These are phyloP conservation scores for Platycheirus rosarum DNA, from an alignment of 2,888 invertebrate genomes.

Conservation along the genomic window DNA sequence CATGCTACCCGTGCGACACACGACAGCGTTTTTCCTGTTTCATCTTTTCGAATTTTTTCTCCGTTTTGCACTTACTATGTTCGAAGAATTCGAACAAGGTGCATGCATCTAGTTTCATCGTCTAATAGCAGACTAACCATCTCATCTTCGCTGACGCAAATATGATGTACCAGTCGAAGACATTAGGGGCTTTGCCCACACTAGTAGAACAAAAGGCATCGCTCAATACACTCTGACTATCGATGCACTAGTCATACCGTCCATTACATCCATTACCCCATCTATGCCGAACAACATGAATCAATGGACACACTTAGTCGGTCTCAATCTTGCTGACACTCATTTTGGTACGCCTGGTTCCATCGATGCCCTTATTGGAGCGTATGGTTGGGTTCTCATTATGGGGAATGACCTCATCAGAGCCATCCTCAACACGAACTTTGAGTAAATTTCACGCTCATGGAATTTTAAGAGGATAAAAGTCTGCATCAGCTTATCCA, in stretches of 20 bases:
- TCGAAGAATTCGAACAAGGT: too few species aligned
- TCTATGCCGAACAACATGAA: constrained; percentile 1
- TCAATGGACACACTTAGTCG: constrained; percentile 9
- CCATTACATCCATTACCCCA: too few species aligned
- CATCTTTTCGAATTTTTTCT: too few species aligned
- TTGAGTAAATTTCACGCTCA: not conserved
- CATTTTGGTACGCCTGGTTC: not conserved
- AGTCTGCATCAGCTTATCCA: constrained; percentile 29
- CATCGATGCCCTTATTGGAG: too few species aligned
- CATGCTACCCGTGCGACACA: too few species aligned
- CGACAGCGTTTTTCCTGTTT: too few species aligned
- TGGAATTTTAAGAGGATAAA: constrained; percentile 16
- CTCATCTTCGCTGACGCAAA: constrained; percentile 32
- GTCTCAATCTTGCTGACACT: constrained; percentile 13
- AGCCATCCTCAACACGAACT: constrained; percentile 19
- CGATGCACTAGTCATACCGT: constrained; percentile 14
- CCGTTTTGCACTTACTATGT: too few species aligned
- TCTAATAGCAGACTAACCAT: too few species aligned
- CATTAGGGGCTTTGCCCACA: constrained; percentile 14
- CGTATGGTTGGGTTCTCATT: constrained; percentile 39
- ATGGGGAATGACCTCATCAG: constrained; percentile 22
- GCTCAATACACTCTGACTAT: constrained; percentile 11
- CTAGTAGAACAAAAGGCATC: constrained; percentile 33
- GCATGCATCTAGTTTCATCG: too few species aligned
- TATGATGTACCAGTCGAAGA: constrained; percentile 29